A percentile compares a stretch with the other conserved stretches of the same genome.
These are phyloP conservation scores for Clarias fuscus DNA, from an alignment of 2,797 vertebrate species.

Conservation along the genomic window DNA sequence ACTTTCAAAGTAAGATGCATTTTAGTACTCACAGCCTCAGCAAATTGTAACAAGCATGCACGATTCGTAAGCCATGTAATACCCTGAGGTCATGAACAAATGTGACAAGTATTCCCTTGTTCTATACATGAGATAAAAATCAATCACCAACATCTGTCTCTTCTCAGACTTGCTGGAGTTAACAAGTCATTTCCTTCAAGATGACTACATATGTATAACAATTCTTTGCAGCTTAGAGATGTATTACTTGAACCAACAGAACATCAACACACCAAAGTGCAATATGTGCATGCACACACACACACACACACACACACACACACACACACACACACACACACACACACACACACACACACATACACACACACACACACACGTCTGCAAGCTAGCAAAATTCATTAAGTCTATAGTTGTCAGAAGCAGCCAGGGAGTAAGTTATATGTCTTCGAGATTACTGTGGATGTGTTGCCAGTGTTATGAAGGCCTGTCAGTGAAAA, in stretches of 20 bases:
- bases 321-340: not conserved
- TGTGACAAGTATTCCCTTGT: conserved; percentile 33
- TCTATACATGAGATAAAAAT: conserved; percentile 30
- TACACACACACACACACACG: not conserved
- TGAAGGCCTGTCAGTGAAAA: conserved; percentile 1
- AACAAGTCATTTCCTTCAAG: conserved; percentile 47
- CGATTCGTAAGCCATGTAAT: conserved; percentile 19
- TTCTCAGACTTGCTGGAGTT: conserved; percentile 33
- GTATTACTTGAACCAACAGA: conserved; percentile 42
- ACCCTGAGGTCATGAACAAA: conserved; percentile 26
- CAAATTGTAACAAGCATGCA: conserved; percentile 15
- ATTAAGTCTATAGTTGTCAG: conserved; percentile 27
- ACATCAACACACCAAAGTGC: conserved; percentile 32
- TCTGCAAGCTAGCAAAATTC: conserved; percentile 17
- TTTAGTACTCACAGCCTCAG: not conserved
- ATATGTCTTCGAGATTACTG: conserved; percentile 14
- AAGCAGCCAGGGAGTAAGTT: not conserved
- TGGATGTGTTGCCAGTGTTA: conserved; percentile 1
- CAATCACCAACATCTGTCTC: conserved; percentile 45
- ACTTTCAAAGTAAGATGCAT: not conserved
- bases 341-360: conserved; percentile 9
- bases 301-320: no score
- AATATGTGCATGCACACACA: conserved; percentile 2
- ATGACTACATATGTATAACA: conserved; percentile 23
- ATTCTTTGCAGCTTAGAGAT: conserved; percentile 19